Percentiles rank a stretch among this genome's conserved stretches.
phyloP scores from a whole-genome alignment of 1,140 invertebrate genomes.

The Drosophila eugracilis region DNA sequence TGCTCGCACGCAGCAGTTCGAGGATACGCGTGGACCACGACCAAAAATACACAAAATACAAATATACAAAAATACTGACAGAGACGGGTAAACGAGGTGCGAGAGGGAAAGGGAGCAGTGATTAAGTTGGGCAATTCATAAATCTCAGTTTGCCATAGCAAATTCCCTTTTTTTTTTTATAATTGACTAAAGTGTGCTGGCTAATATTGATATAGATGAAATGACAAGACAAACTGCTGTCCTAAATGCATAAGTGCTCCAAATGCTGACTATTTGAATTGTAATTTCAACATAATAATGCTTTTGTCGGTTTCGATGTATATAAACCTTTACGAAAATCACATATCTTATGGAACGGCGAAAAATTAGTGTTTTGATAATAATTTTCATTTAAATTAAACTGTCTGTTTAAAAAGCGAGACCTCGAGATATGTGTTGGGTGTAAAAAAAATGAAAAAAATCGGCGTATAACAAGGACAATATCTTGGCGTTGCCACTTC shows the following conservation, averaged over 20 bases:
- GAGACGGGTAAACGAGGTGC: no score
- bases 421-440: not conserved
- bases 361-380: not conserved
- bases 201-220: constrained; percentile 2
- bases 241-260: not conserved
- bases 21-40: constrained; percentile 21
- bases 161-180: not conserved
- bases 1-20: constrained; percentile 23
- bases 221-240: not conserved
- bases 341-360: not conserved
- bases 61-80: constrained; percentile 20
- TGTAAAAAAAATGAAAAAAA: not conserved
- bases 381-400: not conserved
- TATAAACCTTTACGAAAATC: not conserved
- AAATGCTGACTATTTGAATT: not conserved
- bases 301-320: no score
- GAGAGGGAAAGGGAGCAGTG: not conserved
- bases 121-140: constrained; percentile 1
- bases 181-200: not conserved
- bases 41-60: constrained; percentile 2
- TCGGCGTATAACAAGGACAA: constrained; percentile 4
- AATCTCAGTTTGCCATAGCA: not conserved
- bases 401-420: not conserved
- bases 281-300: not conserved
- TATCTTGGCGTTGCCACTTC: not conserved